Conservation (phyloP, 2,888 invertebrate genomes). For the Seira musarum region DNA sequence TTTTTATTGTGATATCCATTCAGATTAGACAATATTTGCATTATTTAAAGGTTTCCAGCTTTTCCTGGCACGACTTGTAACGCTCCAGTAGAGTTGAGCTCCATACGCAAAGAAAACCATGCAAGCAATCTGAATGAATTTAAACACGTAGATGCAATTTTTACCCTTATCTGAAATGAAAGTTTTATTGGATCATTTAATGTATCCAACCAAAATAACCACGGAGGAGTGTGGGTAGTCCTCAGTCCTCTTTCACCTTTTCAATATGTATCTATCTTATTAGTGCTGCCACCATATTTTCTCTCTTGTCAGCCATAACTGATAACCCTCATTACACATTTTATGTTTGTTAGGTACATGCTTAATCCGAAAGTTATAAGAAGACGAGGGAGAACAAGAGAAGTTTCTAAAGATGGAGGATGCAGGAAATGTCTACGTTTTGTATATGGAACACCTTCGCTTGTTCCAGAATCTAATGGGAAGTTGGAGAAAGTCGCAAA, state of each 20-base stretch:
- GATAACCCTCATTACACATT: slow-evolving; percentile 5
- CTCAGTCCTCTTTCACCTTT: not conserved
- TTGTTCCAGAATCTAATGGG: not conserved
- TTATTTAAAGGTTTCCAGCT: slow-evolving; percentile 22
- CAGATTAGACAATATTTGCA: slow-evolving; percentile 25
- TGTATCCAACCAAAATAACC: not conserved
- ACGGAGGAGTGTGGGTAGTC: not conserved
- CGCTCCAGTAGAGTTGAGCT: too few relatives aligned
- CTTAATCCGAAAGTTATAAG: not conserved
- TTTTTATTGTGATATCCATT: slow-evolving; percentile 28
- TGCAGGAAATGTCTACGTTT: not conserved
- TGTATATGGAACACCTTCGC: slow-evolving; percentile 8
- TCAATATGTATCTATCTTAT: slow-evolving; percentile 6
- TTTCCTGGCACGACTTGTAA: too few relatives aligned
- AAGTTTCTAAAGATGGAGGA: not conserved
- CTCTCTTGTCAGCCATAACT: not conserved
- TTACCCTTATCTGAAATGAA: slow-evolving; percentile 25
- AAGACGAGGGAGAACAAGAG: not conserved
- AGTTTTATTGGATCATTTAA: slow-evolving; percentile 44
- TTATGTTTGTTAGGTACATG: not conserved
- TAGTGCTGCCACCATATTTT: slow-evolving; percentile 1
- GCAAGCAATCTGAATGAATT: too few relatives aligned
- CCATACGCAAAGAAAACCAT: too few relatives aligned
- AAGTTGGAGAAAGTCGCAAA: too few relatives aligned
- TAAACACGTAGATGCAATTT: slow-evolving; percentile 21